Evolutionary conservation across 2,797 vertebrate species (phyloP), one percentile per base, ranked within the genome.

Genomic region (Cynodonichthys magdalenae): DNA sequence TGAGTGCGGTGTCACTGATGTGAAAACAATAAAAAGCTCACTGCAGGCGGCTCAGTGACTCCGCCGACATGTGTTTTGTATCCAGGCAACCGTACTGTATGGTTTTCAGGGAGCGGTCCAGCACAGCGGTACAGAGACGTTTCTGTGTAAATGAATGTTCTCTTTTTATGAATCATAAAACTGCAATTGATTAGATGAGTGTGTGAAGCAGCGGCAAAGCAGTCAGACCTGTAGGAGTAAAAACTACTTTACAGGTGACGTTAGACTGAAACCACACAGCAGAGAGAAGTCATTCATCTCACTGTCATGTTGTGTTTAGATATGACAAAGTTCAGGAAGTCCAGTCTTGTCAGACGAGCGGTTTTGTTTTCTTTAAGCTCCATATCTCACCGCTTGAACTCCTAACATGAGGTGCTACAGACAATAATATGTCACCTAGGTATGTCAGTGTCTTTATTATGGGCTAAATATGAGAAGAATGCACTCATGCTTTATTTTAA

Each of bases 31-130:
- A 59, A 64, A 41, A 28, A 63, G 42, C 47, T 61, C 62, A 71
- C 47, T 31, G 74, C 53, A 45, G 54, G 71, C 53, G 59, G 62
- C 70, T 27, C 27, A 36, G 31, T 55, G 67, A 71, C 60, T 71
- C 52, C 65, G 31, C n/a, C 39, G 28, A 47, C 42, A 14, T 31
- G 53, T 86, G 84, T 90, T 89, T 83, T 77, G 90, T 91, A 80
- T 88, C 87, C 82, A 84, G 77, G 82, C 79, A 81, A 90, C 87
- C 53, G 10, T 28, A 55, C 71, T 36, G 28, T 6, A 4, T 1
- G 56, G 53, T 75, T 69, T 69, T 65, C 63, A n/a, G 63, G 78
- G 87, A 34, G 77, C 27, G 77, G 61, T 5, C 31, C 48, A 4
- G 53, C 20, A 14, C 5, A 47, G 15, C n/a, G 19, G 55, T 8